Evolutionary conservation across 2,113 vertebrate species (phyloP), one percentile per base, ranked within the genome.

Genomic region (Peromyscus maniculatus): DNA sequence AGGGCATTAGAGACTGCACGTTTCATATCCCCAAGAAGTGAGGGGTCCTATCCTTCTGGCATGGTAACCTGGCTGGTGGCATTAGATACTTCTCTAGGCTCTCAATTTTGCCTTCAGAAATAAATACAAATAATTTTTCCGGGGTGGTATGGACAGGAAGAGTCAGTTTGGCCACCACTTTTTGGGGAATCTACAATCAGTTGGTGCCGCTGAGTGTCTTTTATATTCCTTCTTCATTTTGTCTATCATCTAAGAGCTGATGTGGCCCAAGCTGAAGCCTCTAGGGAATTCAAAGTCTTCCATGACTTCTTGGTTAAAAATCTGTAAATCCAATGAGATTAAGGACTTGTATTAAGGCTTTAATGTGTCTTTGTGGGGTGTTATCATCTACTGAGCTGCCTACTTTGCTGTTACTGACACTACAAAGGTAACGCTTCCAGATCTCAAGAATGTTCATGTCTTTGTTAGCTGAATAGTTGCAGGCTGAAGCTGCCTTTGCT

Each of bases 341-440:
- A 97, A 36, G 21, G 96, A 7, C 26, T 46, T 78, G 12, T 16
- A 78, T 49, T 28, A 49, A 49, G 24, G 2, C 24, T 78, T 15
- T 75, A 97, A 96, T 2, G 93, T 98, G 59, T 99, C 99, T 0
- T 99, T 99, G 26, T 99, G 99, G 98, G 99, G 99, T 84, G 99
- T 99, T 97, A 99, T 99, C 98, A 99, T 99, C 98, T 99, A 99
- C 99, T 99, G 99, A 98, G 99, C 99, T 0, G 99, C 99, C 66
- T 99, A 99, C 98, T 99, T 99, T 6, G 99, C n/a, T 79, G 98
- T 99, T 97, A 99, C 99, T 0, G 99, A 99, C 97, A 99, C 99
- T 0, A 99, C 99, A 0, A 99, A 99, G 98, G 99, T 99, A 74
- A 99, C 99, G 99, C 99, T 99, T 96, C 99, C 99, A 0, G 99